These are phyloP conservation scores for Hypercompe scribonia DNA, from an alignment of 2,888 invertebrate genomes.

Conservation along the genomic window DNA sequence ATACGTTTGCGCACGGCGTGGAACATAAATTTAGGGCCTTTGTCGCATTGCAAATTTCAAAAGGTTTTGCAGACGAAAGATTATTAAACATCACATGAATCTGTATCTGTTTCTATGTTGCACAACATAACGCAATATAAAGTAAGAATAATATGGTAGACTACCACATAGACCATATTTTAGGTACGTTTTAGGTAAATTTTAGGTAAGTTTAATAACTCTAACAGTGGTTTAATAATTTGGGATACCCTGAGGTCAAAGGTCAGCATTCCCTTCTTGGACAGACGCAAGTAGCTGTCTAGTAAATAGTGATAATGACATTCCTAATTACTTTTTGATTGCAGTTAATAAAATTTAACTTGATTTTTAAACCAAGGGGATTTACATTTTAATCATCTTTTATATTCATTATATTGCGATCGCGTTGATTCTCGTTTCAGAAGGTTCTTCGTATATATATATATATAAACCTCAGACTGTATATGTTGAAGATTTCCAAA, in stretches of 20 bases:
- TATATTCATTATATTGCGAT: too few relatives aligned
- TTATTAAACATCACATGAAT: background rate
- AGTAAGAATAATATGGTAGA: background rate
- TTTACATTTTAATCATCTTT: too few relatives aligned
- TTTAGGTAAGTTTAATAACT: too few relatives aligned
- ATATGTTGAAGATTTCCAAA: too few relatives aligned
- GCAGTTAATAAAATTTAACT: background rate
- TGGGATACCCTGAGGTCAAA: background rate
- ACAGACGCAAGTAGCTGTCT: too few relatives aligned
- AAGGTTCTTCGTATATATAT: too few relatives aligned
- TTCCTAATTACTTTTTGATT: background rate
- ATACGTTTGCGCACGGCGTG: slow-evolving; percentile 48
- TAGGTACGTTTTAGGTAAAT: too few relatives aligned
- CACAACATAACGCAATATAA: background rate
- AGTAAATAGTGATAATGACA: too few relatives aligned
- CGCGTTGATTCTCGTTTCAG: too few relatives aligned
- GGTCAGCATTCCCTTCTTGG: too few relatives aligned
- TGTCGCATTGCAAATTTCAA: slow-evolving; percentile 33
- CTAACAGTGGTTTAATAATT: background rate
- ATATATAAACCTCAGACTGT: too few relatives aligned
- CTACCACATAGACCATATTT: background rate
- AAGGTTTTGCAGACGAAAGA: background rate
- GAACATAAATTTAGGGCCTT: slow-evolving; percentile 40
- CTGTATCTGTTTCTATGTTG: background rate
- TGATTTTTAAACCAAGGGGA: too few relatives aligned